Base-by-base conservation (phyloP, 2,888 invertebrate genomes). In the Parnassius mnemosyne region DNA sequence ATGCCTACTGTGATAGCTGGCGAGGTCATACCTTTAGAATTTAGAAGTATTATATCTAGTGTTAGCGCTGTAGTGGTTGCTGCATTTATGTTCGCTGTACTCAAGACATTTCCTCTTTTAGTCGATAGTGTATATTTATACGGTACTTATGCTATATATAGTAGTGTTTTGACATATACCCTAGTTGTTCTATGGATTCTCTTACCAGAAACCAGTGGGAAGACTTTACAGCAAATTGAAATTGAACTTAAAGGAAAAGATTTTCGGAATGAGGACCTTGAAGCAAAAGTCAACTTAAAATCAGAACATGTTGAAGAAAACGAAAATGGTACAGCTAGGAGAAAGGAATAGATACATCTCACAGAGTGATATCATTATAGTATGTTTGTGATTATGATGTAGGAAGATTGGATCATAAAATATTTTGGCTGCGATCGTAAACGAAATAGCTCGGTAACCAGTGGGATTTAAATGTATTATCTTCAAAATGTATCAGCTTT, bases 1-100 rank as follows among this genome's bases (percentile, higher is more conserved):
- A 73, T 95, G 55, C 94, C 95, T 0, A 95, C 94, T 87, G 93
- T 94, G 10, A 92, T 95, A 79, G 93, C 94, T 66, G 94, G 94
- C 0, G 95, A 95, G 77, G 78, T 95, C 0, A 95, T 94, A 69
- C 92, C 94, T 3, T 84, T 92, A 42, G 88, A 89, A 53, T 92
- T 89, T 51, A 88, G 94, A 53, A 94, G 94, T 43, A 74, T 94
- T 1, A 94, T 94, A 57, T 83, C 85, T 12, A 83, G 83, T 0
- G 75, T 86, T n/a, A 81, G 85, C 44, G 81, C 84, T 0, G 58
- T 85, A 5, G 83, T 84, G 61, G 53, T 85, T 3, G 83, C 85
- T 2, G 63, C 71, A 0, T 83, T 84, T 64, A 71, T 87, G 0
- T 85, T 87, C 54, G 75, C 81, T 9, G 79, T 74, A 0, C 74